phyloP scores from a whole-genome alignment of 2,888 invertebrate species.

The Eilema sororculum region DNA sequence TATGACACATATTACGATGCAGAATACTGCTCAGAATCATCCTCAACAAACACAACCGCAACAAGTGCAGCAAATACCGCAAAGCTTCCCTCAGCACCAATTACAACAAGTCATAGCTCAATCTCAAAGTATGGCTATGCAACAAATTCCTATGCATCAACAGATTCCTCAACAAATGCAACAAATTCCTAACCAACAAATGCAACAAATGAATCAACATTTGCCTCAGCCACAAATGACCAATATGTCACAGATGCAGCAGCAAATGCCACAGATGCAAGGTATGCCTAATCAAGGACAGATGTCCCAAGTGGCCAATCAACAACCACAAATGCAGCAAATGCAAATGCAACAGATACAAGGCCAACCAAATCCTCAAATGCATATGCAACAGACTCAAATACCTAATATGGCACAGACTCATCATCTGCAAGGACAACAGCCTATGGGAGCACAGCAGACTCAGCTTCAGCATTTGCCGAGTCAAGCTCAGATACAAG shows the following conservation, averaged over 20 bases:
- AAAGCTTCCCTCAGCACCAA: slow-evolving; percentile 86
- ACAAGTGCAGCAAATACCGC: slow-evolving; percentile 84
- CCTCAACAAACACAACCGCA: slow-evolving; percentile 78
- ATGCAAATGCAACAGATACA: slow-evolving; percentile 86
- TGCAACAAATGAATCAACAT: slow-evolving; percentile 84
- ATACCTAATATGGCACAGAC: slow-evolving; percentile 81
- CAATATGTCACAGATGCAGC: slow-evolving; percentile 84
- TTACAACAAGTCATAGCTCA: slow-evolving; percentile 84
- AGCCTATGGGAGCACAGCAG: slow-evolving; percentile 79
- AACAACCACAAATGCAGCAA: slow-evolving; percentile 85
- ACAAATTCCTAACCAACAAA: slow-evolving; percentile 84
- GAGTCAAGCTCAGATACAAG: slow-evolving; percentile 84
- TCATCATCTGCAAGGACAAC: slow-evolving; percentile 82
- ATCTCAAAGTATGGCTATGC: slow-evolving; percentile 83
- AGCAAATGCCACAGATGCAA: slow-evolving; percentile 84
- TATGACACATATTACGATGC: slow-evolving; percentile 85
- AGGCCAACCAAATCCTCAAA: slow-evolving; percentile 79
- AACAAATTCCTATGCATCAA: slow-evolving; percentile 85
- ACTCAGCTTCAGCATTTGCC: slow-evolving; percentile 84
- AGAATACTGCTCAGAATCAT: slow-evolving; percentile 74
- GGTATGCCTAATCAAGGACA: slow-evolving; percentile 81
- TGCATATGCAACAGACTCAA: slow-evolving; percentile 85
- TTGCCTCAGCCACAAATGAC: slow-evolving; percentile 81
- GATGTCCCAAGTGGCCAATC: slow-evolving; percentile 79
- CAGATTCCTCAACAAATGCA: slow-evolving; percentile 86